Percentiles rank a stretch among this genome's conserved stretches.
Conservation (phyloP, 2,113 vertebrate species). For the Oreotrochilus melanogaster region DNA sequence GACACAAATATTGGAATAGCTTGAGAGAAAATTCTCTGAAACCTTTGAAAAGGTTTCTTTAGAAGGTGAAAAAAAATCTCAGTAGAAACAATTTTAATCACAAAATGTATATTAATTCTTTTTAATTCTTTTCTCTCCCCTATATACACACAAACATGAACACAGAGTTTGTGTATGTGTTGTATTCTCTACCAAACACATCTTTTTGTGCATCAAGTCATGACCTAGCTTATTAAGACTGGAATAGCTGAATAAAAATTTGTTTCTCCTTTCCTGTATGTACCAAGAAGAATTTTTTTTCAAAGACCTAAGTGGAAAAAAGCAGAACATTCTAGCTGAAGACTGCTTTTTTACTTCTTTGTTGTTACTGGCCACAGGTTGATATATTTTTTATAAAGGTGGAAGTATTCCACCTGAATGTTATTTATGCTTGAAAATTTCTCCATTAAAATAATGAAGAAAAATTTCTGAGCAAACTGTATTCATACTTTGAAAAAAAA, state of each 20-base stretch:
- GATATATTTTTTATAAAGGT: background rate
- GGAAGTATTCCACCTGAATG: background rate
- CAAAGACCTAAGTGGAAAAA: background rate
- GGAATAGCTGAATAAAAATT: background rate
- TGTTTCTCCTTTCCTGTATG: background rate
- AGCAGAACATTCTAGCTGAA: background rate
- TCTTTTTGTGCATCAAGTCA: background rate
- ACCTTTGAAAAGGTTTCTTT: background rate
- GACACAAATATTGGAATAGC: background rate
- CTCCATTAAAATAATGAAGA: background rate
- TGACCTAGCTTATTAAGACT: background rate
- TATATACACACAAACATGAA: fast-evolving
- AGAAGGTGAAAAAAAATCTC: background rate
- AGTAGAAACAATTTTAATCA: background rate
- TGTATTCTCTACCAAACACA: background rate
- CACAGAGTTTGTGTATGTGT: background rate
- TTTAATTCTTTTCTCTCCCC: background rate
- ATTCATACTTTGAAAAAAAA: background rate
- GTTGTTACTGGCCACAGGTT: background rate
- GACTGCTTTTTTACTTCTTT: background rate
- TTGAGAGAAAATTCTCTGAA: background rate
- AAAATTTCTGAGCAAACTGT: background rate
- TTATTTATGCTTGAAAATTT: background rate
- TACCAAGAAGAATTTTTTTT: background rate
- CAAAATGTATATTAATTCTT: background rate